A percentile compares a stretch with the other conserved stretches of the same genome.
These are phyloP conservation scores for Rafetus swinhoei DNA, from an alignment of 2,113 vertebrate genomes.

Conservation along the genomic window DNA sequence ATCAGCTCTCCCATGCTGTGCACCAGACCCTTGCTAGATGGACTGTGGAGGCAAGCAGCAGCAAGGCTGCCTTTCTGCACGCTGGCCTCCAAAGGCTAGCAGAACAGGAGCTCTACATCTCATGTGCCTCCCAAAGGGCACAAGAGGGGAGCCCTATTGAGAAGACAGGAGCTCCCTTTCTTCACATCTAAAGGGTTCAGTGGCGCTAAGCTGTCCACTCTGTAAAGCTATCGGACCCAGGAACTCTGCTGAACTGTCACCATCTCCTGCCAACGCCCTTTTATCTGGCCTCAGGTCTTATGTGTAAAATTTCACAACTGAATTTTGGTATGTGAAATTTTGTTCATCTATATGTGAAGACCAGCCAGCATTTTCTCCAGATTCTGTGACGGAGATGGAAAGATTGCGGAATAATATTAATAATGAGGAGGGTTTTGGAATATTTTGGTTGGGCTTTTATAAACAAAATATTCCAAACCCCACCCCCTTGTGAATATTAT, in stretches of 20 bases:
- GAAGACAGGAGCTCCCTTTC: neutral
- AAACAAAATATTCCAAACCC: neutral
- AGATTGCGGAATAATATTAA: neutral
- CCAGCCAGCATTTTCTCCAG: accelerated
- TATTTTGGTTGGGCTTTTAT: neutral
- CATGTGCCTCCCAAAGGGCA: neutral
- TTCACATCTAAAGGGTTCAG: neutral
- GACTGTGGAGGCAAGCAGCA: neutral
- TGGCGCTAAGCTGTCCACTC: neutral
- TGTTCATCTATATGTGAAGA: neutral
- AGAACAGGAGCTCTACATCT: neutral
- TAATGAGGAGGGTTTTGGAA: neutral
- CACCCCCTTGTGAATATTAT: neutral
- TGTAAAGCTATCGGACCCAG: neutral
- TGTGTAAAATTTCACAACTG: neutral
- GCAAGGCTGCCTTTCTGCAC: neutral
- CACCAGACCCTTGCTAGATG: neutral
- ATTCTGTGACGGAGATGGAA: accelerated
- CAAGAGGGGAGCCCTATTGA: neutral
- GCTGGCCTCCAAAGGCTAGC: neutral
- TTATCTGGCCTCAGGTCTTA: neutral
- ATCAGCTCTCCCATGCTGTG: neutral
- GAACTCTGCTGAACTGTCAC: neutral
- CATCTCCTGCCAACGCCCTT: neutral
- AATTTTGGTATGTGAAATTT: neutral